Percentiles rank a stretch among this genome's conserved stretches.
phyloP scores from a whole-genome alignment of 2,888 invertebrate genomes.

The Cephus sareptanus region DNA sequence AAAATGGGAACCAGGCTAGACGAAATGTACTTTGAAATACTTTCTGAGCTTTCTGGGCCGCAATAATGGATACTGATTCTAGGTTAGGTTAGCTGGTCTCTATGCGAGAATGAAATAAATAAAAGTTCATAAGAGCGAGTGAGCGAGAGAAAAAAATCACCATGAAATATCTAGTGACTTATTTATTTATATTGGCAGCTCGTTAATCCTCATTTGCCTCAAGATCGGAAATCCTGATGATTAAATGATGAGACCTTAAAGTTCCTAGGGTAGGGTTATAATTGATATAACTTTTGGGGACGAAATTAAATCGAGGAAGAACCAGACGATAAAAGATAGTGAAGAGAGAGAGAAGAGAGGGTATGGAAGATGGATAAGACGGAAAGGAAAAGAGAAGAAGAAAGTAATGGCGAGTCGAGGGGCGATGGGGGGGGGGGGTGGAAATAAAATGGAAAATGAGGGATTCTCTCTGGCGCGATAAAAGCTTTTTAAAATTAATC shows the following conservation, averaged over 20 bases:
- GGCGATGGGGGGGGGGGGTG: conserved; percentile 18
- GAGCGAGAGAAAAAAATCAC: neutral
- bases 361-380: neutral
- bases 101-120: neutral
- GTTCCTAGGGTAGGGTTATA: neutral
- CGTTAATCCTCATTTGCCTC: neutral
- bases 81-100: neutral
- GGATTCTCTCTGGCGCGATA: conserved; percentile 30
- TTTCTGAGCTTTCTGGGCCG: neutral
- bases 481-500: conserved; percentile 48
- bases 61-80: neutral
- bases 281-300: neutral
- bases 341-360: conserved; percentile 4
- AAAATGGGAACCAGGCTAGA: neutral
- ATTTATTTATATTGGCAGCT: neutral
- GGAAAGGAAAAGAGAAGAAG: neutral
- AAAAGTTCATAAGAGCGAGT: neutral
- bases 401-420: neutral
- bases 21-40: neutral
- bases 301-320: neutral
- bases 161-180: neutral
- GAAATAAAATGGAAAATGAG: conserved; percentile 19
- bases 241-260: neutral
- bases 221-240: neutral
- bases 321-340: neutral